phyloP scores from a whole-genome alignment of 2,888 invertebrate species.

The Cataglyphis albicans region DNA sequence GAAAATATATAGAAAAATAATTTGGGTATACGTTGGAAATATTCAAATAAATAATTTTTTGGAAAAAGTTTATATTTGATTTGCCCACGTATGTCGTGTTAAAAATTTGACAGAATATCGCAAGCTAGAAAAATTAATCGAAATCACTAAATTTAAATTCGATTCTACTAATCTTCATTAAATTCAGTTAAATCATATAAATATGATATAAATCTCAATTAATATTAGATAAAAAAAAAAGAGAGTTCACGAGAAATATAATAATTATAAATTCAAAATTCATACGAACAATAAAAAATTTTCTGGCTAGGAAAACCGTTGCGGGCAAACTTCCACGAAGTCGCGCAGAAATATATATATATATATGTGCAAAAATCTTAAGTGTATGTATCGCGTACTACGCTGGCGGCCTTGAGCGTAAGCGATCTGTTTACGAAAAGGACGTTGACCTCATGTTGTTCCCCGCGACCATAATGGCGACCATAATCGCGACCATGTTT shows the following conservation, averaged over 20 bases:
- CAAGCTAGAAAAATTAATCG: neutral
- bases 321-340: constrained; percentile 12
- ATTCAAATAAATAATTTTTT: no score
- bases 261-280: neutral
- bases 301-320: constrained; percentile 1
- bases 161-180: neutral
- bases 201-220: neutral
- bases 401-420: constrained; percentile 82
- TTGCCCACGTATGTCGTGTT: neutral
- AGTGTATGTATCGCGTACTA: constrained; percentile 74
- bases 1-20: no score
- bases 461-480: constrained; percentile 60
- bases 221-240: neutral
- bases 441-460: constrained; percentile 77
- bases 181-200: neutral
- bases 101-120: constrained; percentile 14
- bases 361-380: constrained; percentile 51
- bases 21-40: no score
- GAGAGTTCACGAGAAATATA: neutral
- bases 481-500: constrained; percentile 24
- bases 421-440: constrained; percentile 83
- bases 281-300: neutral
- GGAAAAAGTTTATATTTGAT: no score
- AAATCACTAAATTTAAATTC: neutral
- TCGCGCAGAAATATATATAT: constrained; percentile 9